phyloP scores from a whole-genome alignment of 2,797 vertebrate genomes.

The Pangasius sanitwongsei region DNA sequence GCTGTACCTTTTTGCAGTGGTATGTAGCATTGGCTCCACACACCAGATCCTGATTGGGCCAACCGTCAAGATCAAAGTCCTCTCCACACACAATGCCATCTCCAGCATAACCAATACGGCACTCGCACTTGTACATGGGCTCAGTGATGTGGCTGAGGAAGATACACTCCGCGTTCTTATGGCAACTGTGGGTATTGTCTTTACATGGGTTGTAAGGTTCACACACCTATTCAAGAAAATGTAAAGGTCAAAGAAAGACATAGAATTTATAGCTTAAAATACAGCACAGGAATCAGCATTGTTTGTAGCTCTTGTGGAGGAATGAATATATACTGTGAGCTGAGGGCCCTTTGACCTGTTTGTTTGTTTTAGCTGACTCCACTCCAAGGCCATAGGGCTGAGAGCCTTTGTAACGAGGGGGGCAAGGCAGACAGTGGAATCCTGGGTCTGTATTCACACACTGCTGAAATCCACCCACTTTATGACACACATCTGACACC shows the following conservation, averaged over 20 bases:
- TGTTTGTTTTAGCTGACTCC: slow-evolving; percentile 79
- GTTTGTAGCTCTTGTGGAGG: neutral
- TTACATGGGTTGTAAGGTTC: slow-evolving; percentile 94
- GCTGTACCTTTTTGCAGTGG: slow-evolving; percentile 86
- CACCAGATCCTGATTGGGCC: slow-evolving; percentile 87
- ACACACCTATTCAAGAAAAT: slow-evolving; percentile 78
- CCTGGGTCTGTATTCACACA: slow-evolving; percentile 95
- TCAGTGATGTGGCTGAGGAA: slow-evolving; percentile 91
- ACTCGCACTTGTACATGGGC: slow-evolving; percentile 89
- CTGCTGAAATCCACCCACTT: slow-evolving; percentile 76
- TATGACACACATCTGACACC: slow-evolving; percentile 85
- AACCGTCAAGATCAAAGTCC: slow-evolving; percentile 95
- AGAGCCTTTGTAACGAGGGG: slow-evolving; percentile 87
- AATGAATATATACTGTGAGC: neutral
- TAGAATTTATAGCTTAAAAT: neutral
- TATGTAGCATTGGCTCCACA: slow-evolving; percentile 91
- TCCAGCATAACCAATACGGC: slow-evolving; percentile 89
- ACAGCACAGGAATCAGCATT: neutral
- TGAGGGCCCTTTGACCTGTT: slow-evolving; percentile 76
- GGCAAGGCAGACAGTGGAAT: slow-evolving; percentile 93
- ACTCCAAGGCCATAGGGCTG: slow-evolving; percentile 89
- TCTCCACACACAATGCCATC: slow-evolving; percentile 91
- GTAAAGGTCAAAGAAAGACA: neutral
- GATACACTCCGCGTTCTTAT: slow-evolving; percentile 84
- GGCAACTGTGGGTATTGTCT: slow-evolving; percentile 90